Percentiles rank a stretch among this genome's conserved stretches.
These are phyloP conservation scores for Ctenicera cuprea DNA, from an alignment of 2,888 invertebrate genomes.

Conservation along the genomic window DNA sequence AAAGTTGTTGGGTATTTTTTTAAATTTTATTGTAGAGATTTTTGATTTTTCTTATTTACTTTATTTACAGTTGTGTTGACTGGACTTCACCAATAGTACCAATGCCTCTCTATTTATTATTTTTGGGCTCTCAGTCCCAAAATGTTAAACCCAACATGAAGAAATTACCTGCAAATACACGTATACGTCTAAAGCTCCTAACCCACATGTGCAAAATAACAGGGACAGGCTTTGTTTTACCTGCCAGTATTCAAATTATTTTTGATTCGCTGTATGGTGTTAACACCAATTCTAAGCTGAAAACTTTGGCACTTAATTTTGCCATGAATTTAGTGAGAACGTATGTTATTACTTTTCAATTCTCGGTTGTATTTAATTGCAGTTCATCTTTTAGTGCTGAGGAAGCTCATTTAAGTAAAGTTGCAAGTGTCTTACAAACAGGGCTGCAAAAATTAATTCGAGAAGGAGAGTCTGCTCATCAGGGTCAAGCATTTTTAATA, in stretches of 20 bases:
- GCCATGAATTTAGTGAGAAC: constrained; percentile 86
- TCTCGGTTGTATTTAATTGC: constrained; percentile 9
- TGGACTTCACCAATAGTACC: constrained; percentile 84
- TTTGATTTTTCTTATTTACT: constrained; percentile 44
- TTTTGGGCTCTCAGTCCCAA: constrained; percentile 82
- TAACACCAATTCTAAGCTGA: constrained; percentile 88
- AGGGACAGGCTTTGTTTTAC: constrained; percentile 83
- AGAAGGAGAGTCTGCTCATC: constrained; percentile 79
- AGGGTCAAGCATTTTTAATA: constrained; percentile 84
- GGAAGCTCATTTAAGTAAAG: constrained; percentile 77
- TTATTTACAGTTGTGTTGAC: constrained; percentile 83
- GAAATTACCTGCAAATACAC: constrained; percentile 86
- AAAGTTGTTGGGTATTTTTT: constrained; percentile 80
- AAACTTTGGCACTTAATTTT: constrained; percentile 87
- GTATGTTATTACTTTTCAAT: constrained; percentile 74
- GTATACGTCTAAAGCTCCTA: constrained; percentile 89
- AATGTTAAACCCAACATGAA: constrained; percentile 79
- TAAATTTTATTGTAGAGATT: constrained; percentile 18
- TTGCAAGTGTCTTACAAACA: constrained; percentile 83
- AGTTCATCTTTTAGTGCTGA: constrained; percentile 75
- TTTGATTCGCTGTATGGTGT: constrained; percentile 91
- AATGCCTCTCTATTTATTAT: constrained; percentile 86
- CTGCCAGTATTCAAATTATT: constrained; percentile 89
- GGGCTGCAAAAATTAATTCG: constrained; percentile 83
- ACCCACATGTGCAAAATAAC: constrained; percentile 87